Percentiles rank a stretch among this genome's conserved stretches.
phyloP scores from a whole-genome alignment of 2,888 invertebrate species.

The Argyra leucocephala region DNA sequence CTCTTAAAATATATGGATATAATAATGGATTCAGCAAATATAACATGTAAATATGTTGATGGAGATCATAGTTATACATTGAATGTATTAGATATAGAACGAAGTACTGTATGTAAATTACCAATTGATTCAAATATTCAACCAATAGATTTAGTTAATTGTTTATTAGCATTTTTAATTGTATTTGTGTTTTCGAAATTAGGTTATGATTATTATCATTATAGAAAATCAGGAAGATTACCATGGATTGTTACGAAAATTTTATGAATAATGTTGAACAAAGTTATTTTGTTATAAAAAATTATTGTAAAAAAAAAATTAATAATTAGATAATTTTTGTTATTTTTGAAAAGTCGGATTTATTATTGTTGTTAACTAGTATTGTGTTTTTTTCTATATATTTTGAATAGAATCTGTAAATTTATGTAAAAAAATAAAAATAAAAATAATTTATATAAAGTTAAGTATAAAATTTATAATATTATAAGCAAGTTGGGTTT shows the following conservation, averaged over 20 bases:
- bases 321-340: too few species aligned
- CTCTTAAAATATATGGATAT: slow-evolving; percentile 59
- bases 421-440: too few species aligned
- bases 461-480: too few species aligned
- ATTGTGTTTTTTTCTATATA: too few species aligned
- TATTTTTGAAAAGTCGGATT: too few species aligned
- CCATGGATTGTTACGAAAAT: slow-evolving; percentile 77
- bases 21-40: slow-evolving; percentile 58
- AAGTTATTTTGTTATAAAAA: neutral
- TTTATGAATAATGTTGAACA: slow-evolving; percentile 43
- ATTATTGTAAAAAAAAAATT: too few species aligned
- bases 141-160: slow-evolving; percentile 64
- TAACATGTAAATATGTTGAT: slow-evolving; percentile 59
- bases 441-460: too few species aligned
- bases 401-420: too few species aligned
- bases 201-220: slow-evolving; percentile 71
- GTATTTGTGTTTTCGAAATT: slow-evolving; percentile 64
- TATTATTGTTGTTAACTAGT: too few species aligned
- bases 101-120: slow-evolving; percentile 59
- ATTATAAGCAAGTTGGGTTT: too few species aligned
- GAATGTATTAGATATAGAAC: slow-evolving; percentile 58
- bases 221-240: slow-evolving; percentile 66
- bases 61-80: slow-evolving; percentile 42
- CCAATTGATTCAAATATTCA: slow-evolving; percentile 50
- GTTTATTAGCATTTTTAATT: slow-evolving; percentile 57